A percentile compares a stretch with the other conserved stretches of the same genome.
Evolutionary conservation across 2,113 vertebrate species (phyloP).

Genomic region (Neomonachus schauinslandi): DNA sequence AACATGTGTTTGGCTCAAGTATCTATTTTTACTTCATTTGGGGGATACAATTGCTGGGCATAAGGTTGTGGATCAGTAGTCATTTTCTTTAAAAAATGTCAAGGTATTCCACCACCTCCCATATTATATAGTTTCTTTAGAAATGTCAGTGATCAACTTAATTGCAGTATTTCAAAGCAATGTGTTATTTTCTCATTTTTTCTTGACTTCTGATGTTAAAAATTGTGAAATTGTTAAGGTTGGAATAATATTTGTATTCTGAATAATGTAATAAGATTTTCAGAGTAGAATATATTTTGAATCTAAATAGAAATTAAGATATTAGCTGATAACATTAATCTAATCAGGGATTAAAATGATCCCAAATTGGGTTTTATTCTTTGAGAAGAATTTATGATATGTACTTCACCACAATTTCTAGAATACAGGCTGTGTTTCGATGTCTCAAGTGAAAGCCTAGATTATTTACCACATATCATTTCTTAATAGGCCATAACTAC

Average conservation of each 20-base stretch:
- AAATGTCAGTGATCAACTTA: not conserved
- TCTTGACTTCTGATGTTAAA: not conserved
- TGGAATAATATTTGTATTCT: not conserved
- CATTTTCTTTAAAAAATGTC: not conserved
- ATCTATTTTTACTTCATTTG: not conserved
- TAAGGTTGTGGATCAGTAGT: not conserved
- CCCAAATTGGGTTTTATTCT: not conserved
- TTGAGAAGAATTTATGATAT: not conserved
- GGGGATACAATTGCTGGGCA: not conserved
- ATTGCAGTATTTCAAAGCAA: not conserved
- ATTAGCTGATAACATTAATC: not conserved
- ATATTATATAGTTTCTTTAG: not conserved
- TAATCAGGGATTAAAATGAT: not conserved
- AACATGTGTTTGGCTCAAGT: not conserved
- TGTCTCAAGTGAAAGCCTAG: not conserved
- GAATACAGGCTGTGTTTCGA: not conserved
- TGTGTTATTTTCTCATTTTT: not conserved
- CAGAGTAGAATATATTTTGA: not conserved
- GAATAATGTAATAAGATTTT: not conserved
- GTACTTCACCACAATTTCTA: not conserved
- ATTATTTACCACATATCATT: not conserved
- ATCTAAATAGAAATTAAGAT: not conserved
- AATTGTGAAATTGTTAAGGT: not conserved
- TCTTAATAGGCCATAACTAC: not conserved
- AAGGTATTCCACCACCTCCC: not conserved